phyloP scores from a whole-genome alignment of 2,888 invertebrate genomes.

The Dendrolimus pini region DNA sequence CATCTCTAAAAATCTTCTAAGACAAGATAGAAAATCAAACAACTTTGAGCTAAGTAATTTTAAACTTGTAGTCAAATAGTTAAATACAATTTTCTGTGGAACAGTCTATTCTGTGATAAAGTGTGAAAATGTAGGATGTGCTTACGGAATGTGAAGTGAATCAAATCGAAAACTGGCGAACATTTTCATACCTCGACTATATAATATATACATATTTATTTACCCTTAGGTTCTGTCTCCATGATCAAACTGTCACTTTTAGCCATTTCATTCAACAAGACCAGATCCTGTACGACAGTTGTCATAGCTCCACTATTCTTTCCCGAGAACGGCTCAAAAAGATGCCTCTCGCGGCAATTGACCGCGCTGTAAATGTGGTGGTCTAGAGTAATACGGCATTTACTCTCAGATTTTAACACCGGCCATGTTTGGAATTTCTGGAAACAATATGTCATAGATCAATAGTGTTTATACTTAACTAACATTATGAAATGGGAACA shows the following conservation, averaged over 20 bases:
- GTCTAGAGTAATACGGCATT: slow-evolving; percentile 85
- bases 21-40: too few relatives aligned
- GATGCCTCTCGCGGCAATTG: slow-evolving; percentile 83
- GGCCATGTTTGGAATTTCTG: slow-evolving; percentile 84
- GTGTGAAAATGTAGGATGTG: too few relatives aligned
- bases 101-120: too few relatives aligned
- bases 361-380: slow-evolving; percentile 84
- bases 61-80: too few relatives aligned
- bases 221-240: slow-evolving; percentile 62
- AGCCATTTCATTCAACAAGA: slow-evolving; percentile 71
- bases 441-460: slow-evolving; percentile 16
- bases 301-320: slow-evolving; percentile 84
- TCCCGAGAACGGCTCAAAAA: slow-evolving; percentile 86
- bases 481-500: too few relatives aligned
- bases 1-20: too few relatives aligned
- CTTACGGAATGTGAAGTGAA: too few relatives aligned
- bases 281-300: slow-evolving; percentile 76
- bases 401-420: slow-evolving; percentile 83
- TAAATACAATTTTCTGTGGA: too few relatives aligned
- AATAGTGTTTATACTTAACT: too few relatives aligned
- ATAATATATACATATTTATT: slow-evolving; percentile 10
- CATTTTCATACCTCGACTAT: too few relatives aligned
- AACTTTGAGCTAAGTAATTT: too few relatives aligned
- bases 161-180: too few relatives aligned
- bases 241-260: slow-evolving; percentile 54